A percentile compares a stretch with the other conserved stretches of the same genome.
Conservation (phyloP, 2,113 vertebrate genomes). For the Trochalopteron elliotii region DNA sequence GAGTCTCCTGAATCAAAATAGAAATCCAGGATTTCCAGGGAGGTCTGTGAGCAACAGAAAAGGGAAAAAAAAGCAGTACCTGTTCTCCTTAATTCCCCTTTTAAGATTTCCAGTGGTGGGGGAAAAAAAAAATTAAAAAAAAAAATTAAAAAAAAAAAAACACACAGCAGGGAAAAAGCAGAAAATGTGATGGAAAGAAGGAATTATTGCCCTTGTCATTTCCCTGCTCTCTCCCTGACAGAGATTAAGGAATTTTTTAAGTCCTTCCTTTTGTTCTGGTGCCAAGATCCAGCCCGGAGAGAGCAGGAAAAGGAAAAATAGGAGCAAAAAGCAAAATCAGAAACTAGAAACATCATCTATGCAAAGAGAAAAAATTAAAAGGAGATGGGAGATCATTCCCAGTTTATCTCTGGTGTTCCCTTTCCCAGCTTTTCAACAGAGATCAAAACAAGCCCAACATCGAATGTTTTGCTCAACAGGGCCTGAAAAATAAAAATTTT, state of each 20-base stretch:
- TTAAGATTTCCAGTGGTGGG: background rate
- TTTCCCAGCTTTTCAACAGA: background rate
- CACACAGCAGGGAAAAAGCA: background rate
- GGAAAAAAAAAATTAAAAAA: background rate
- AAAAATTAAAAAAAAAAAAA: background rate
- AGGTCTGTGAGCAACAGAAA: background rate
- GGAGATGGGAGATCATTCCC: rapidly evolving
- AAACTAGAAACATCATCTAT: background rate
- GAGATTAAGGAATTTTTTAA: background rate
- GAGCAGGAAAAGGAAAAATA: background rate
- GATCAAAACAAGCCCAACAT: background rate
- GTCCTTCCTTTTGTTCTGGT: background rate
- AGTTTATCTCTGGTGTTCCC: background rate
- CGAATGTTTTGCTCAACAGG: rapidly evolving
- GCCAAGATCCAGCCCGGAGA: background rate
- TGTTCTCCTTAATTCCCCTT: background rate
- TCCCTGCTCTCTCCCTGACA: background rate
- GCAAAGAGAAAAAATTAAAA: background rate
- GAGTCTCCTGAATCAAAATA: background rate
- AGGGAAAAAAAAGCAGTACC: background rate
- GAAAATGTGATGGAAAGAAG: background rate
- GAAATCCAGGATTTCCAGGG: background rate
- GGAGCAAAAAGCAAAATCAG: background rate
- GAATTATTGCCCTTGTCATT: background rate
- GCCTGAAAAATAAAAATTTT: background rate